These are phyloP conservation scores for Sorex araneus DNA, from an alignment of 2,113 vertebrate species.

Conservation along the genomic window DNA sequence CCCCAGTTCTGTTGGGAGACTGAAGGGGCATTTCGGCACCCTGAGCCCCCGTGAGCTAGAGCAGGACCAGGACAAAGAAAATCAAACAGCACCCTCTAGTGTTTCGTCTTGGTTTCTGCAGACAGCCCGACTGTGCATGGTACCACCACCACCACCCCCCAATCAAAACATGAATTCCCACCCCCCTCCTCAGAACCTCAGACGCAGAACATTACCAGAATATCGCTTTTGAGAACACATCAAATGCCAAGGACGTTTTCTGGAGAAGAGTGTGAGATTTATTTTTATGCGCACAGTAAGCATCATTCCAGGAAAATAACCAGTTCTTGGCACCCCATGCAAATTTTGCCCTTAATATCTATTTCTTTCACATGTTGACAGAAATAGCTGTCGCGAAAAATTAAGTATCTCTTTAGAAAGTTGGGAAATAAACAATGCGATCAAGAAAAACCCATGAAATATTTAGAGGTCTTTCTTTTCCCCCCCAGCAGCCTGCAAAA, in stretches of 20 bases:
- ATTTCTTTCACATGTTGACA: slow-evolving; percentile 60
- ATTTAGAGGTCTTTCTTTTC: slow-evolving; percentile 67
- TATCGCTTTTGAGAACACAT: slow-evolving; percentile 70
- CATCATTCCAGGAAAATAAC: slow-evolving; percentile 63
- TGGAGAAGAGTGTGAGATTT: slow-evolving; percentile 69
- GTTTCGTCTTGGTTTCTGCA: slow-evolving; percentile 26
- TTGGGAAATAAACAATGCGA: slow-evolving; percentile 77
- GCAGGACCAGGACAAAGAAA: slow-evolving; percentile 39
- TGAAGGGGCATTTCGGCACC: not conserved
- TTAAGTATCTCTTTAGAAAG: slow-evolving; percentile 75
- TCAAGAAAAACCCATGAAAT: slow-evolving; percentile 69
- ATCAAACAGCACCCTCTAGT: slow-evolving; percentile 80
- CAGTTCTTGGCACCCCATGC: slow-evolving; percentile 67
- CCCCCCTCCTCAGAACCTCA: slow-evolving; percentile 23
- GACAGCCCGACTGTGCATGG: not conserved
- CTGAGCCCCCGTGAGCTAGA: not conserved
- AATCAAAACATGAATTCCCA: slow-evolving; percentile 58
- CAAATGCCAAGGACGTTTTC: slow-evolving; percentile 77
- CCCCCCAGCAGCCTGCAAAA: slow-evolving; percentile 60
- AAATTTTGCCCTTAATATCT: slow-evolving; percentile 81
- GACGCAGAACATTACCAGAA: slow-evolving; percentile 64
- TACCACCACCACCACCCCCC: slow-evolving; percentile 25
- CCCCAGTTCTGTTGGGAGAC: not conserved
- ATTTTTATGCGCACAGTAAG: slow-evolving; percentile 74
- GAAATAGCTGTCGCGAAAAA: slow-evolving; percentile 72